Conservation (phyloP, 2,888 invertebrate genomes). For the Trachelus iudaicus region DNA sequence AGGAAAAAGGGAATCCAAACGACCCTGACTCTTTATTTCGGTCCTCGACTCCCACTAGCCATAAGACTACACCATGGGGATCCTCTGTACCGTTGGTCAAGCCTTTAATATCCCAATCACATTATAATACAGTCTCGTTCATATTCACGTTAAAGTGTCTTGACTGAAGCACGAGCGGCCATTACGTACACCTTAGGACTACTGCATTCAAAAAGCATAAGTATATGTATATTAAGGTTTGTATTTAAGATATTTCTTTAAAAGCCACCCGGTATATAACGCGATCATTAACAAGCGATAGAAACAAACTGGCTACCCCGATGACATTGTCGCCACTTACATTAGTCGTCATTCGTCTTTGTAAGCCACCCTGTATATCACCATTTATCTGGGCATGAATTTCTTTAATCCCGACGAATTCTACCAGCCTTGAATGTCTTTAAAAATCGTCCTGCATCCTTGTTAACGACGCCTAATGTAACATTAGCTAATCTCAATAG, state of each 20-base stretch:
- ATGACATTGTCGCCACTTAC: not conserved
- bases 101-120: not conserved
- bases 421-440: not conserved
- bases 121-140: not conserved
- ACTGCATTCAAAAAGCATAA: not conserved
- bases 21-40: not conserved
- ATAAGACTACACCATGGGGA: not conserved
- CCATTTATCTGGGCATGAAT: not conserved
- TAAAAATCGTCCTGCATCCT: not conserved
- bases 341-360: not conserved
- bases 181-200: not conserved
- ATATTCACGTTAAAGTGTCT: not conserved
- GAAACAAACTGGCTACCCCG: not conserved
- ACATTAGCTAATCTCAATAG: not conserved
- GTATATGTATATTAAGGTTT: not conserved
- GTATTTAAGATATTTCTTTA: not conserved
- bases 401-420: not conserved
- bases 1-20: not conserved
- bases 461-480: not conserved
- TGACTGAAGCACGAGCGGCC: not conserved
- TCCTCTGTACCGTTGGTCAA: not conserved
- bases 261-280: slow-evolving; percentile 5
- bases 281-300: slow-evolving; percentile 7
- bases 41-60: not conserved
- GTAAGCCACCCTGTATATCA: not conserved